Evolutionary conservation across 2,113 vertebrate species (phyloP).

Genomic region (Lipophrys pholis): DNA sequence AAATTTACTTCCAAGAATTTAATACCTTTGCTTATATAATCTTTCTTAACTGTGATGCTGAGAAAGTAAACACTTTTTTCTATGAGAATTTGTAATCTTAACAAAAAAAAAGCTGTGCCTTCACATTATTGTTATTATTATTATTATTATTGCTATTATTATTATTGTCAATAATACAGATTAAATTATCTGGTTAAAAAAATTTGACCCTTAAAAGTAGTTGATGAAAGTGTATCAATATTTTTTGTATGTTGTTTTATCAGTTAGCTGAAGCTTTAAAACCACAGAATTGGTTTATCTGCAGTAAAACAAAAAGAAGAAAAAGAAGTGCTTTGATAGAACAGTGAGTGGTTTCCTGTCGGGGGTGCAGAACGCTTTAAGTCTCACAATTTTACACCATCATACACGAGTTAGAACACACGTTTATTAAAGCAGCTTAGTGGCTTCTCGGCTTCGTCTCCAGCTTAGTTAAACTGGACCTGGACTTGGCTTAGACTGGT

Average conservation of each 20-base stretch:
- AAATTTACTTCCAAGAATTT: background rate
- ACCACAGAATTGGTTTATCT: no score
- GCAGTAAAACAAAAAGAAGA: no score
- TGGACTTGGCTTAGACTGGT: no score
- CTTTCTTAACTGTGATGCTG: background rate
- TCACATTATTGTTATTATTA: background rate
- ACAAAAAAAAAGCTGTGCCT: constrained; percentile 20
- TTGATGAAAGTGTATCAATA: constrained; percentile 28
- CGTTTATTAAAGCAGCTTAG: no score
- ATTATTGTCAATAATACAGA: background rate
- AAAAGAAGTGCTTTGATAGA: no score
- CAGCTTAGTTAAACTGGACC: no score
- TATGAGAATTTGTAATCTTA: constrained; percentile 11
- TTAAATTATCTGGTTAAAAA: constrained; percentile 14
- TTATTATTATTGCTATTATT: no score
- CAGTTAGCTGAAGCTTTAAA: background rate
- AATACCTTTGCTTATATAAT: background rate
- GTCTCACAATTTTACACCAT: no score
- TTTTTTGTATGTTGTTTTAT: constrained; percentile 8
- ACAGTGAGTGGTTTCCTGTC: no score
- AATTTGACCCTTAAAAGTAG: constrained; percentile 28
- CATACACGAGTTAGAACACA: no score
- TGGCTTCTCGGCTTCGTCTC: no score
- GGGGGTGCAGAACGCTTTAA: no score
- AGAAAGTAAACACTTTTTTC: constrained; percentile 8